Evolutionary conservation across 1,140 invertebrate species (phyloP), one percentile per base, ranked within the genome.

Genomic region (Philopotamus ludificatus): DNA sequence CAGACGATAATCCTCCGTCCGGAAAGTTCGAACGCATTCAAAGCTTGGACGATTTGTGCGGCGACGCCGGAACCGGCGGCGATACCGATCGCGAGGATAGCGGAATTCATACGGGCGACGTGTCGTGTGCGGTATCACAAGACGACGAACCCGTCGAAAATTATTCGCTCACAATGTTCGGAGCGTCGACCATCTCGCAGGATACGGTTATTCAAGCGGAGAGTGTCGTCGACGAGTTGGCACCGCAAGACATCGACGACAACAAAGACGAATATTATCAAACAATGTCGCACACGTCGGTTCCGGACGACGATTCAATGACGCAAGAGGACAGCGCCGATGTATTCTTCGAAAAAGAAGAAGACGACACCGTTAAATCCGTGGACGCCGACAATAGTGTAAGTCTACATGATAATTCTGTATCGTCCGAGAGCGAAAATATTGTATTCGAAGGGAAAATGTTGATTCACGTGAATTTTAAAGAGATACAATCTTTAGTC

Each of bases 11-110:
- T 71, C 74, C 74, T 65, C 81, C 76, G 61, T 77, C 73, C 12
- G 81, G 82, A 55, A 85, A 83, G 1, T 87, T 86, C 69, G 86
- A 87, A 70, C 81, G 86, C 44, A 84, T 87, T 15, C 86, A 87
- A 72, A 87, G 85, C 70, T 79, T 86, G 26, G 85, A 87, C 82
- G 86, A 77, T 70, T 85, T 74, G 76, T 86, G 76, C 79, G 85
- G 72, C 72, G 76, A 79, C 65, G 76, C 77, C 62, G 77, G 77
- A 21, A 77, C 81, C 34, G 76, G 77, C 28, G 82, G 80, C 51
- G 87, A 89, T 57, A 88, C 87, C 8, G 87, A 91, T 75, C 81
- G 87, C 10, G 90, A 92, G 74, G 90, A 92, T 70, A 91, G 89
- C 59, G 90, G 90, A 2, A 91, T 92, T 55, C 89, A 92, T 68